phyloP scores from a whole-genome alignment of 2,888 invertebrate genomes.

The Calameuta filiformis region DNA sequence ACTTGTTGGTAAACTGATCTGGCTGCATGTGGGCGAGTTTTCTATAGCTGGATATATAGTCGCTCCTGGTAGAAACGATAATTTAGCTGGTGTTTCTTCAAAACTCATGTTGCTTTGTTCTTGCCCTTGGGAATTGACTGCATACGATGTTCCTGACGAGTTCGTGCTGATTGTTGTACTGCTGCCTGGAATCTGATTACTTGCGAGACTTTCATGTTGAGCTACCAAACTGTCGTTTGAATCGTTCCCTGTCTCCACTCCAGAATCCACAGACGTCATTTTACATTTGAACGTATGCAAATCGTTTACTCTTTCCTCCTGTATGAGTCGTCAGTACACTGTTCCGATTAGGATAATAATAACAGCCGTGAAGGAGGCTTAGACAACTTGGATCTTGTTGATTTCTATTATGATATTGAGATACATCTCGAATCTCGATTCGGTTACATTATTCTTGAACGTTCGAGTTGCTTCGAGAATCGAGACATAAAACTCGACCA shows the following conservation, averaged over 20 bases:
- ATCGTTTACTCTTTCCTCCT: neutral
- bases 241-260: slow-evolving; percentile 79
- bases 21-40: neutral
- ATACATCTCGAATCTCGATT: neutral
- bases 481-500: neutral
- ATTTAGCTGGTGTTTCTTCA: neutral
- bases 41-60: neutral
- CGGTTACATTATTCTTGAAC: neutral
- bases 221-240: slow-evolving; percentile 71
- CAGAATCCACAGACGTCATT: slow-evolving; percentile 74
- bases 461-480: neutral
- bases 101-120: neutral
- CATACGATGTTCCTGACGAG: neutral
- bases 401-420: neutral
- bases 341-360: slow-evolving; percentile 9
- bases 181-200: neutral
- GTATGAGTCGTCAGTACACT: neutral
- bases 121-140: neutral
- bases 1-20: neutral
- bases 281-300: slow-evolving; percentile 5
- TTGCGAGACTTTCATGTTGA: slow-evolving; percentile 34
- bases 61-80: neutral
- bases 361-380: slow-evolving; percentile 18
- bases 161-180: neutral
- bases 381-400: slow-evolving; percentile 2